These are phyloP conservation scores for Stramonita haemastoma DNA, from an alignment of 2,888 invertebrate genomes.

Conservation along the genomic window DNA sequence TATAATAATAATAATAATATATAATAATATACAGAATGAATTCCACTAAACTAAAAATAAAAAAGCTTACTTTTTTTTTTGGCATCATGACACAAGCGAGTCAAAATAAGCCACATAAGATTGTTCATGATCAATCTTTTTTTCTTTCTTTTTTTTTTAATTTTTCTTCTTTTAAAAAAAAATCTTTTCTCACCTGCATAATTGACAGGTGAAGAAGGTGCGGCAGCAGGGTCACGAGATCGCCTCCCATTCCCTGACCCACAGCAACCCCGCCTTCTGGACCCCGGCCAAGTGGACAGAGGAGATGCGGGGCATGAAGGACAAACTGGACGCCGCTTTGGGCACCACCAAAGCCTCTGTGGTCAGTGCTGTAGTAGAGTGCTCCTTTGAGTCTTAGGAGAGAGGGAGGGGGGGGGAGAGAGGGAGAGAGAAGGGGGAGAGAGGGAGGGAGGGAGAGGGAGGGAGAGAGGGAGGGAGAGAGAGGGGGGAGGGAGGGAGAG, in stretches of 20 bases:
- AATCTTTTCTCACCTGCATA: too few species aligned
- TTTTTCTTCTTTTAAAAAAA: too few species aligned
- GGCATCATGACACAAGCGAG: too few species aligned
- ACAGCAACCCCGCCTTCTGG: slow-evolving; percentile 74
- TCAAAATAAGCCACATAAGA: too few species aligned
- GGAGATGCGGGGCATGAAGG: slow-evolving; percentile 93
- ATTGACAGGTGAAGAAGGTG: slow-evolving; percentile 88
- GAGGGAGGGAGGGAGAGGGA: neutral
- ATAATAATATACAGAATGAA: too few species aligned
- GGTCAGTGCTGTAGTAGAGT: neutral
- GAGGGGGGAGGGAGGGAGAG: neutral
- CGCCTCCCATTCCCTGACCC: slow-evolving; percentile 91
- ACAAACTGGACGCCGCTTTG: slow-evolving; percentile 85
- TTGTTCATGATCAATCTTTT: too few species aligned
- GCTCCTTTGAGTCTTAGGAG: neutral
- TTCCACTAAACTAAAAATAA: too few species aligned
- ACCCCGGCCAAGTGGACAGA: slow-evolving; percentile 94
- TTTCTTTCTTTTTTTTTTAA: neutral
- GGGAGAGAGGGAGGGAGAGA: neutral
- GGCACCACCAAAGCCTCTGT: neutral
- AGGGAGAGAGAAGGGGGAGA: neutral
- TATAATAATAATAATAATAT: too few species aligned
- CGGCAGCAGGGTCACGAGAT: slow-evolving; percentile 96
- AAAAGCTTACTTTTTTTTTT: too few species aligned
- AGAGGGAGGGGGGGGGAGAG: neutral